A percentile compares a stretch with the other conserved stretches of the same genome.
Evolutionary conservation across 1,140 invertebrate genomes (phyloP).

Genomic region (Drosophila oshimai): DNA sequence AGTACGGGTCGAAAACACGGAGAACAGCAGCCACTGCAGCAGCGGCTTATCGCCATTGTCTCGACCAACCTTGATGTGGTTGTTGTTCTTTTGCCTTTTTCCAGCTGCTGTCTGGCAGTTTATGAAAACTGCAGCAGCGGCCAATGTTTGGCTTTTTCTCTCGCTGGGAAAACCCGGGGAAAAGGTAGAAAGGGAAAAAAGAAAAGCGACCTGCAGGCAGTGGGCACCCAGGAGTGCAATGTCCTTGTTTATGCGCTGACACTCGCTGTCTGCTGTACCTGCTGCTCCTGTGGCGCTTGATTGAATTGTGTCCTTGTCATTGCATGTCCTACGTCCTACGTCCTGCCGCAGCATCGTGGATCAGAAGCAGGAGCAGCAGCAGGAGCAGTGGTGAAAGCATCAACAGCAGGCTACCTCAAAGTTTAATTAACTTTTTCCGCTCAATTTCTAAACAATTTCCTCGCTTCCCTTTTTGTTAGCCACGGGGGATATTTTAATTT

Average conservation of each 20-base stretch:
- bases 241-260: constrained; percentile 75
- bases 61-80: constrained; percentile 33
- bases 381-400: background rate
- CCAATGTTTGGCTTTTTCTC: constrained; percentile 50
- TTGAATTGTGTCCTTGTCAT: constrained; percentile 77
- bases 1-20: constrained; percentile 8
- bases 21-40: constrained; percentile 27
- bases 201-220: constrained; percentile 8
- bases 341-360: background rate
- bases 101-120: constrained; percentile 51
- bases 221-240: constrained; percentile 67
- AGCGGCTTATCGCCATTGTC: constrained; percentile 73
- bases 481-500: constrained; percentile 1
- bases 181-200: background rate
- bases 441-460: constrained; percentile 59
- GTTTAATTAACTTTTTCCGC: constrained; percentile 74
- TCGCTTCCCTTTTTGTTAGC: constrained; percentile 1
- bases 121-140: constrained; percentile 76
- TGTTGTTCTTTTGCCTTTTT: constrained; percentile 6
- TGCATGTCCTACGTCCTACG: constrained; percentile 41
- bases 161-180: background rate
- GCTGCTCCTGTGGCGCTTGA: constrained; percentile 56
- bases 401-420: constrained; percentile 12
- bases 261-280: constrained; percentile 25
- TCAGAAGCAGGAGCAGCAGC: background rate